Percentiles rank a stretch among this genome's conserved stretches.
Evolutionary conservation across 2,113 vertebrate species (phyloP).

Genomic region (Brachypteracias leptosomus): DNA sequence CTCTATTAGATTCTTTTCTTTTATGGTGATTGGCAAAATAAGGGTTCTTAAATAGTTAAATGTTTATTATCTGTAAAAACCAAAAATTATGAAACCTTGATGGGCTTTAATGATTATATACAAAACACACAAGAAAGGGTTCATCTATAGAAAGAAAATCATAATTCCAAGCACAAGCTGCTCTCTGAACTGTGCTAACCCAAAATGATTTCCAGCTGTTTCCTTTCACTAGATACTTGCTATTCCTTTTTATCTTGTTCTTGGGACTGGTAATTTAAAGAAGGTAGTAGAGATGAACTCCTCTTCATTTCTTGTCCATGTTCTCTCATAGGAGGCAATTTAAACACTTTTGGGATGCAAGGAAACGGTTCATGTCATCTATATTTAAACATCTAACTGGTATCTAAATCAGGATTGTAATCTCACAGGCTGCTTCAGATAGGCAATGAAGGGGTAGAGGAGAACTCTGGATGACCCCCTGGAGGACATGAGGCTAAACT

Average conservation of each 20-base stretch:
- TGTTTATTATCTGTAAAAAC: neutral
- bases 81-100: neutral
- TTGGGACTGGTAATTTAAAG: neutral
- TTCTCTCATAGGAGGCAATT: neutral
- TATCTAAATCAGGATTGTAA: neutral
- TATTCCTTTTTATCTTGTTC: neutral
- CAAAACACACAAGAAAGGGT: neutral
- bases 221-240: neutral
- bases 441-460: neutral
- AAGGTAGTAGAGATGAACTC: neutral
- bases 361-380: neutral
- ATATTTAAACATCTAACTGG: neutral
- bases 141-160: neutral
- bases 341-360: neutral
- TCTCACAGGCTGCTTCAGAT: neutral
- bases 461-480: neutral
- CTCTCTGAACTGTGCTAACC: neutral
- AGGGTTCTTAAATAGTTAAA: neutral
- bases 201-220: neutral
- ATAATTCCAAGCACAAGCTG: neutral
- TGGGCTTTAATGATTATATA: neutral
- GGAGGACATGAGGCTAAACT: neutral
- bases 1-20: neutral
- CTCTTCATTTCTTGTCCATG: neutral
- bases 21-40: neutral